Conservation (phyloP, 2,888 invertebrate species). For the Limenitis arthemis region DNA sequence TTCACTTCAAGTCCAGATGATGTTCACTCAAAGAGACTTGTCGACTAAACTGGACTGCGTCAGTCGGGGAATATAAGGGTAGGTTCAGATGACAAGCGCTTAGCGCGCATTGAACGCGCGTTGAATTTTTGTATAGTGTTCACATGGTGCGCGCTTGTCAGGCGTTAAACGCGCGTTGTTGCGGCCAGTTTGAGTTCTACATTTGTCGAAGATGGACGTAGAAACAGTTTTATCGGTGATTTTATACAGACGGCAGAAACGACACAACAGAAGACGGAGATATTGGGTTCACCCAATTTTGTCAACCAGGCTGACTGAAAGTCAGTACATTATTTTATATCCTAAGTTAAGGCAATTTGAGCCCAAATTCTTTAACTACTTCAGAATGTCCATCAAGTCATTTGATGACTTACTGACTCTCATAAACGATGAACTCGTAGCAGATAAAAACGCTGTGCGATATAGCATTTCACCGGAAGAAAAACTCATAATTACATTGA, state of each 20-base stretch:
- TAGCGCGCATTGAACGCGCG: no score
- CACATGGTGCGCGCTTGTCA: slow-evolving; percentile 17
- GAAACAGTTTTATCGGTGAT: slow-evolving; percentile 27
- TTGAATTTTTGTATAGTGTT: slow-evolving; percentile 18
- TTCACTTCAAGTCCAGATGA: no score
- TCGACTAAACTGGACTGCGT: no score
- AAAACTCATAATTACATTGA: slow-evolving; percentile 20
- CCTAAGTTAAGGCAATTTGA: slow-evolving; percentile 11
- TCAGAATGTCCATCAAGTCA: slow-evolving; percentile 11
- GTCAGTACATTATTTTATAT: slow-evolving; percentile 10
- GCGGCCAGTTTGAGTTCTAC: slow-evolving; percentile 14
- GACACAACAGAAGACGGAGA: slow-evolving; percentile 23
- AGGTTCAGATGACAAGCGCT: no score
- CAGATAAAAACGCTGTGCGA: slow-evolving; percentile 11
- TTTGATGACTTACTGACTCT: slow-evolving; percentile 11
- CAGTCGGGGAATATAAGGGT: no score
- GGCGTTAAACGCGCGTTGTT: slow-evolving; percentile 21
- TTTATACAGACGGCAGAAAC: slow-evolving; percentile 23
- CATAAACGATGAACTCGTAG: slow-evolving; percentile 11
- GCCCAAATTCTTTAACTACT: slow-evolving; percentile 14
- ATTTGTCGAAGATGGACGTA: slow-evolving; percentile 26
- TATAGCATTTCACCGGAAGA: slow-evolving; percentile 11
- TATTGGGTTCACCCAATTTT: slow-evolving; percentile 22
- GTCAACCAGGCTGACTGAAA: slow-evolving; percentile 15
- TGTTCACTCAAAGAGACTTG: no score